Conservation (phyloP, 2,888 invertebrate species). For the Chelonus formosanus region DNA sequence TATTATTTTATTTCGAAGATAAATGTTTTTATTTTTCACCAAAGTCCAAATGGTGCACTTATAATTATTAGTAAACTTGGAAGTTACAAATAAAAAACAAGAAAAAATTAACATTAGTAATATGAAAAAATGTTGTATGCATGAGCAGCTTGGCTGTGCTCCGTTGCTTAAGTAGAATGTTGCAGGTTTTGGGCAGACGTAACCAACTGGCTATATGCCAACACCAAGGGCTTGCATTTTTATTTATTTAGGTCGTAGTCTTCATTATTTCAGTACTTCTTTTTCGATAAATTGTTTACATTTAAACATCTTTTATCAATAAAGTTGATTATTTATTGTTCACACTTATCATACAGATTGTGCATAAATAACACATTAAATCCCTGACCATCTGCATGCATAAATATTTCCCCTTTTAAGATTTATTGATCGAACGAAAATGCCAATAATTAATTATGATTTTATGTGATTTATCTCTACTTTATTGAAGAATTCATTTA, state of each 20-base stretch:
- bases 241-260: constrained; percentile 52
- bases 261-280: constrained; percentile 20
- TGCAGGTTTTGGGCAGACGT: constrained; percentile 47
- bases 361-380: no score
- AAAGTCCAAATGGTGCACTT: neutral
- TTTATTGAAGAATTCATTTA: no score
- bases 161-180: constrained; percentile 25
- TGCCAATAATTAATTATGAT: no score
- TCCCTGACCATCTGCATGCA: no score
- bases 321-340: no score
- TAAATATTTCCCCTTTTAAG: no score
- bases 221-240: constrained; percentile 44
- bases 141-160: constrained; percentile 28
- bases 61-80: neutral
- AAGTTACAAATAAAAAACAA: neutral
- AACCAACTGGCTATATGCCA: constrained; percentile 56
- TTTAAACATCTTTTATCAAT: no score
- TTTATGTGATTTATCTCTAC: no score
- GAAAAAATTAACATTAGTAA: constrained; percentile 21
- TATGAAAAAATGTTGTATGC: constrained; percentile 38
- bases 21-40: no score
- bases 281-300: constrained; percentile 3
- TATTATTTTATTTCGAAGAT: no score
- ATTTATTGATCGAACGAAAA: no score
- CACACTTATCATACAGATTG: no score